These are phyloP conservation scores for Eptatretus burgeri DNA, from an alignment of 2,113 vertebrate genomes.

Conservation along the genomic window DNA sequence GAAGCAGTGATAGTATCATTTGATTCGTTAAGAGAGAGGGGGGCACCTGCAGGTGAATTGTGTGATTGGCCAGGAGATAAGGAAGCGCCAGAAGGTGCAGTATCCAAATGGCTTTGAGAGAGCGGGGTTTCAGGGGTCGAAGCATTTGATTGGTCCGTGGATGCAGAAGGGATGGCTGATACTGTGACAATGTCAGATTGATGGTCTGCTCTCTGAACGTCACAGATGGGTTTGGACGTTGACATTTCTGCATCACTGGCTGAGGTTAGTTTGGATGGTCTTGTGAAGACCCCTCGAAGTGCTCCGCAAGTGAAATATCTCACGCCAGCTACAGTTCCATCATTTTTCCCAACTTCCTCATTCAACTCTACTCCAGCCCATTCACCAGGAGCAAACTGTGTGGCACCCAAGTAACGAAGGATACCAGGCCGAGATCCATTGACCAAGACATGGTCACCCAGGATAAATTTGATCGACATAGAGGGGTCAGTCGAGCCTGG, in stretches of 20 bases:
- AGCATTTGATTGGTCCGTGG: constrained; percentile 29
- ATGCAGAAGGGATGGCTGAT: constrained; percentile 23
- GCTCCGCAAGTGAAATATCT: constrained; percentile 85
- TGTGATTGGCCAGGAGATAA: constrained; percentile 36
- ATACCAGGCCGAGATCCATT: constrained; percentile 77
- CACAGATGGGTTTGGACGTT: too few species aligned
- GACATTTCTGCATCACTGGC: constrained; percentile 23
- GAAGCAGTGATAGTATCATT: constrained; percentile 17
- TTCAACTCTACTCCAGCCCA: constrained; percentile 92
- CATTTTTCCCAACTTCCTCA: constrained; percentile 86
- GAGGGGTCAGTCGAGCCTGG: too few species aligned
- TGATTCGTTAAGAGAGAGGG: constrained; percentile 13
- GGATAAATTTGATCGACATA: too few species aligned
- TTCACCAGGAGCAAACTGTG: constrained; percentile 79
- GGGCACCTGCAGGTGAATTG: constrained; percentile 17
- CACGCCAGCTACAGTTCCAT: constrained; percentile 69
- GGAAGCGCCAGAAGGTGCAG: constrained; percentile 25
- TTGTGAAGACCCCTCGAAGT: constrained; percentile 63
- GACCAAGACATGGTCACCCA: constrained; percentile 90
- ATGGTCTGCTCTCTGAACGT: too few species aligned
- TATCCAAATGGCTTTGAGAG: constrained; percentile 16
- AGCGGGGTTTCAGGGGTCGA: constrained; percentile 26
- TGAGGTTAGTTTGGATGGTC: constrained; percentile 53
- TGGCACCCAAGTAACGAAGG: constrained; percentile 76
- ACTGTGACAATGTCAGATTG: constrained; percentile 30